A percentile compares a stretch with the other conserved stretches of the same genome.
phyloP scores from a whole-genome alignment of 2,888 invertebrate species.

The Alviniconcha strummeri region DNA sequence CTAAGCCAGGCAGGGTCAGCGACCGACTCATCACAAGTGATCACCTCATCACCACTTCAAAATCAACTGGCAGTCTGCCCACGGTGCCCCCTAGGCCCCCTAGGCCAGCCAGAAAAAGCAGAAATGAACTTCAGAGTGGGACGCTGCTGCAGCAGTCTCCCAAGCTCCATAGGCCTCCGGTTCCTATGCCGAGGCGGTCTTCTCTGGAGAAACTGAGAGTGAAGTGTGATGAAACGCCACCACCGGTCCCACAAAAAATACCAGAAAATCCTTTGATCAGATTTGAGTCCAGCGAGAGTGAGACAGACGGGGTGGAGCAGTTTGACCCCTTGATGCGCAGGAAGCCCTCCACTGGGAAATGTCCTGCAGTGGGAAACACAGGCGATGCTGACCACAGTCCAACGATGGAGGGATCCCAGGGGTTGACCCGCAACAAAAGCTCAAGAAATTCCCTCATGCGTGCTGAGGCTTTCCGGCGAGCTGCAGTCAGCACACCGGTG shows the following conservation, averaged over 20 bases:
- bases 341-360: background rate
- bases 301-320: conserved; percentile 34
- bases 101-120: background rate
- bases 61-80: too few relatives aligned
- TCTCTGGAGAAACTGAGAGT: background rate
- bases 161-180: background rate
- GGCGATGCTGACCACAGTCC: background rate
- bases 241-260: background rate
- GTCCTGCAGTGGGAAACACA: too few relatives aligned
- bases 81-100: conserved; percentile 27
- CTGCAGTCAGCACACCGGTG: conserved; percentile 42
- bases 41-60: background rate
- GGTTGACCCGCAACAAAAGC: conserved; percentile 26
- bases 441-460: conserved; percentile 43
- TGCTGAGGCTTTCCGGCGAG: conserved; percentile 50
- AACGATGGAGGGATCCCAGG: background rate
- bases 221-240: background rate
- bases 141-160: conserved; percentile 2
- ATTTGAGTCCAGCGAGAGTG: conserved; percentile 44
- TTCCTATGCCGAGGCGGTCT: background rate
- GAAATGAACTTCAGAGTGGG: background rate
- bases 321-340: conserved; percentile 40
- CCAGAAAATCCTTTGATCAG: conserved; percentile 36
- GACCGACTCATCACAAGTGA: background rate
- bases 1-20: too few relatives aligned